phyloP scores from a whole-genome alignment of 2,113 vertebrate genomes.

The Corythornis vintsioides region DNA sequence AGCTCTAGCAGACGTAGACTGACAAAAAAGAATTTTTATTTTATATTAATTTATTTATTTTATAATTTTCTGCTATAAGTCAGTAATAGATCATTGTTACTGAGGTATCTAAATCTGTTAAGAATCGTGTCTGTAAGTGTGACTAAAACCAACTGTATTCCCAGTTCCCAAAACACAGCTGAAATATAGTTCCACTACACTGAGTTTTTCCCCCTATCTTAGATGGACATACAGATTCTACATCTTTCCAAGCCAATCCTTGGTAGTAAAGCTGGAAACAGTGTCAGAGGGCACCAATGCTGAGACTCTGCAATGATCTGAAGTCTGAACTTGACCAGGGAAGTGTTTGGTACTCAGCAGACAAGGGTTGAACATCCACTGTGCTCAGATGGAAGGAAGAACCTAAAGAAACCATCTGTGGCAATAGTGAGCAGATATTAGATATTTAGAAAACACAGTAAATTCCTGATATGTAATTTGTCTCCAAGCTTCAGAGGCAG shows the following conservation, averaged over 20 bases:
- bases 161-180: neutral
- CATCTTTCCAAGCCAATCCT: neutral
- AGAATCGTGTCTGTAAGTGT: neutral
- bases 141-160: neutral
- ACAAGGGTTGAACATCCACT: neutral
- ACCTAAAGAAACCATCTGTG: neutral
- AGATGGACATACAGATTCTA: neutral
- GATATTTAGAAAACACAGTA: conserved; percentile 16
- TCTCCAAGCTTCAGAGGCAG: neutral
- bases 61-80: no score
- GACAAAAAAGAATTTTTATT: neutral
- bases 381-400: neutral
- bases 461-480: conserved; percentile 32
- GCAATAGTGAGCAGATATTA: neutral
- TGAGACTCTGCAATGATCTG: neutral
- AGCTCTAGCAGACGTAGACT: neutral
- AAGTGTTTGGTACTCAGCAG: neutral
- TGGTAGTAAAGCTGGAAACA: neutral
- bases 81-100: no score
- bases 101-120: no score
- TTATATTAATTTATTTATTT: no score
- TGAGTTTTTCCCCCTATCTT: neutral
- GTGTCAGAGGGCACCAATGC: neutral
- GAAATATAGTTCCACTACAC: neutral
- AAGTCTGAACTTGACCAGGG: neutral